These are phyloP conservation scores for Camptogramma bilineatum DNA, from an alignment of 2,888 invertebrate genomes.

Conservation along the genomic window DNA sequence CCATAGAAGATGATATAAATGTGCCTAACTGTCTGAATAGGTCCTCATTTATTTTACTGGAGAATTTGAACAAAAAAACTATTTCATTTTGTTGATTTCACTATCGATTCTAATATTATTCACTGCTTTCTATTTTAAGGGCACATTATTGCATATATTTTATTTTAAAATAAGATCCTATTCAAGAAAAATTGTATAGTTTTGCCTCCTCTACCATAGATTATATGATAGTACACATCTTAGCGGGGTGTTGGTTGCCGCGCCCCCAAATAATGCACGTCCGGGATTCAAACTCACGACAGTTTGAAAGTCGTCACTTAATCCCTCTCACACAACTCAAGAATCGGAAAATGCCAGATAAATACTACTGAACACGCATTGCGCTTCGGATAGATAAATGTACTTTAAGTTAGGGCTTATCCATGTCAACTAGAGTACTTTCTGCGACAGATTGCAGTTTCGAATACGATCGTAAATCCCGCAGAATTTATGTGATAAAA, in stretches of 20 bases:
- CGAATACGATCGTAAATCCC: slow-evolving; percentile 2
- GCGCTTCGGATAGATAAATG: too few species aligned
- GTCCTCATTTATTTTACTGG: too few species aligned
- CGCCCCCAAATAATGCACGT: not conserved
- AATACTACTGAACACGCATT: not conserved
- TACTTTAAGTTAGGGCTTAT: not conserved
- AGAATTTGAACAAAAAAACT: too few species aligned
- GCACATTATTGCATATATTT: too few species aligned
- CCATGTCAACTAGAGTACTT: not conserved
- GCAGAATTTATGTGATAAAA: slow-evolving; percentile 1
- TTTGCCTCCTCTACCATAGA: too few species aligned
- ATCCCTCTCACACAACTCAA: not conserved
- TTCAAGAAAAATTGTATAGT: not conserved
- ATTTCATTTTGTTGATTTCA: too few species aligned
- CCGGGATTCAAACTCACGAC: not conserved
- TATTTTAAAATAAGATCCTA: not conserved
- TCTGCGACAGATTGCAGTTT: not conserved
- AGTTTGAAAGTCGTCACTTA: not conserved
- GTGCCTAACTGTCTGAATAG: too few species aligned
- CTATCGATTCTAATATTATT: too few species aligned
- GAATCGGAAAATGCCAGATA: not conserved
- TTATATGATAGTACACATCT: too few species aligned
- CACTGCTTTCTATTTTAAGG: too few species aligned
- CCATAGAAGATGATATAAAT: too few species aligned
- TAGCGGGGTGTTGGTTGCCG: not conserved